phyloP scores from a whole-genome alignment of 2,888 invertebrate species.

The Caenorhabditis wallacei region DNA sequence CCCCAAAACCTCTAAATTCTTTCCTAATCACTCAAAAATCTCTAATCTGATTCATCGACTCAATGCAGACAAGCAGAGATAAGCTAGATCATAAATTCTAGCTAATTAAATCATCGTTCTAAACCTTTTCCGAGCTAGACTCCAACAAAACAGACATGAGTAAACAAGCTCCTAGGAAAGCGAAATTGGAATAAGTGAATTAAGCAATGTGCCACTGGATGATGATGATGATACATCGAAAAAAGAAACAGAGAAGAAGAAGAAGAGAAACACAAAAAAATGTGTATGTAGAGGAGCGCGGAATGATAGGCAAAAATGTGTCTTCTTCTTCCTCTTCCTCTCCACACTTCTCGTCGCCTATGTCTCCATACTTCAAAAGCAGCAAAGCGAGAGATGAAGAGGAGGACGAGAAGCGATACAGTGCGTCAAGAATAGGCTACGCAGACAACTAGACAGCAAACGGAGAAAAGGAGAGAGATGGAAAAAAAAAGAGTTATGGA shows the following conservation, averaged over 20 bases:
- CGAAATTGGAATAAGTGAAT: constrained; percentile 46
- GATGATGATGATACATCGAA: constrained; percentile 23
- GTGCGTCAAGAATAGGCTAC: neutral
- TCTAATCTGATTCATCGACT: no score
- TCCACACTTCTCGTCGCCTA: constrained; percentile 31
- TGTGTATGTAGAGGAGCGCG: constrained; percentile 22
- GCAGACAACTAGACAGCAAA: constrained; percentile 15
- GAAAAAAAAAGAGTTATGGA: constrained; percentile 45
- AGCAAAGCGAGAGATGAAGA: neutral
- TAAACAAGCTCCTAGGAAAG: neutral
- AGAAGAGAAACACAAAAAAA: constrained; percentile 6
- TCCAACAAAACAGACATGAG: neutral
- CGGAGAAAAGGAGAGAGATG: neutral
- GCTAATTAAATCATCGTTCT: constrained; percentile 11
- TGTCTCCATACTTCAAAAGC: constrained; percentile 36
- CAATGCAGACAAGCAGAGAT: no score
- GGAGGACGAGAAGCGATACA: constrained; percentile 2
- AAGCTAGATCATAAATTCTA: no score
- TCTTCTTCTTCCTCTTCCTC: neutral
- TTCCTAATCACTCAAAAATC: no score
- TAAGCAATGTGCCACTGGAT: constrained; percentile 27
- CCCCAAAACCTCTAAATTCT: no score
- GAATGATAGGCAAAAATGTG: constrained; percentile 47
- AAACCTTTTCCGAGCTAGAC: neutral
- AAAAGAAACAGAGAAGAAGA: constrained; percentile 10